These are phyloP conservation scores for Eonycteris spelaea DNA, from an alignment of 2,113 vertebrate genomes.

Conservation along the genomic window DNA sequence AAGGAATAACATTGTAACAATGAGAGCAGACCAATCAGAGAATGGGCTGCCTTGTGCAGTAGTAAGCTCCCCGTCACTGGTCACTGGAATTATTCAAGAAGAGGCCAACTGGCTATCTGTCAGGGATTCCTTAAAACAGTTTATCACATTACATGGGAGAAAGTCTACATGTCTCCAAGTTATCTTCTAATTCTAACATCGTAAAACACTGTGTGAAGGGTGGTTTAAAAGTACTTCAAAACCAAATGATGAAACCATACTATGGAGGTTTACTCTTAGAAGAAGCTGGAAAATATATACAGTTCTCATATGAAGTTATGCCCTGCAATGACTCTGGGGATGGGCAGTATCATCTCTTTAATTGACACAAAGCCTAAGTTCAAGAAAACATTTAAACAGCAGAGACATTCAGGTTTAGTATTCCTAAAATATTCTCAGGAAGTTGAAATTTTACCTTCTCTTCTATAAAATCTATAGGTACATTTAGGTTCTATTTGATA, in stretches of 20 bases:
- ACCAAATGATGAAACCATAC: not conserved
- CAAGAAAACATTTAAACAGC: slow-evolving; percentile 35
- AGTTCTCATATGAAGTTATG: not conserved
- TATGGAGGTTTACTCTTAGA: not conserved
- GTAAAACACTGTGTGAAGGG: slow-evolving; percentile 43
- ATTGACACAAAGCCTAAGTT: not conserved
- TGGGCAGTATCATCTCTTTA: not conserved
- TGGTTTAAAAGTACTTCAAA: slow-evolving; percentile 29
- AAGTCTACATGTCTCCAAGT: slow-evolving; percentile 20
- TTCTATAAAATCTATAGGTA: not conserved
- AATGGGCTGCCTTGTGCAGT: slow-evolving; percentile 73
- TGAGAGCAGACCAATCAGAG: slow-evolving; percentile 73
- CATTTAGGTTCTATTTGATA: not conserved
- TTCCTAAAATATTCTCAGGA: not conserved
- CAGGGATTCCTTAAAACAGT: slow-evolving; percentile 38
- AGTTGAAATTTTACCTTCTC: not conserved
- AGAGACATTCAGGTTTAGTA: not conserved
- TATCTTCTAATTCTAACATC: slow-evolving; percentile 43
- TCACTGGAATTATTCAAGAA: slow-evolving; percentile 68
- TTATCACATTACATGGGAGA: slow-evolving; percentile 30
- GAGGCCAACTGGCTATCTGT: slow-evolving; percentile 53
- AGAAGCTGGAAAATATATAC: not conserved
- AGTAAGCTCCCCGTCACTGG: slow-evolving; percentile 77
- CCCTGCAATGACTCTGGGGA: not conserved
- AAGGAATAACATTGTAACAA: slow-evolving; percentile 77